phyloP scores from a whole-genome alignment of 2,888 invertebrate genomes.

The Atrina japonica region DNA sequence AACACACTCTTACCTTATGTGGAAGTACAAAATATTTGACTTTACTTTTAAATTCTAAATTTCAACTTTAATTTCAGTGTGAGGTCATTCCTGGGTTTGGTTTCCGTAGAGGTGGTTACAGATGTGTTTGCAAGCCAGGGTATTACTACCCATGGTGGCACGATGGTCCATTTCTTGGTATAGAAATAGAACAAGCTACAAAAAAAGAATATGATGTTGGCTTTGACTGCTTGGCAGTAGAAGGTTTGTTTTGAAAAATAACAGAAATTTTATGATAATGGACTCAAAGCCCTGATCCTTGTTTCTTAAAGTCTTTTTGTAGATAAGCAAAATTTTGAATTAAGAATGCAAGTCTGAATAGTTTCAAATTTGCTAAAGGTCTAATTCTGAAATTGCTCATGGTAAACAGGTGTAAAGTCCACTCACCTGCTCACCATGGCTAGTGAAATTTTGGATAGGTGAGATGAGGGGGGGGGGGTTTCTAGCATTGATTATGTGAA shows the following conservation, averaged over 20 bases:
- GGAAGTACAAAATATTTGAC: too few species aligned
- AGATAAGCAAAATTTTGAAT: neutral
- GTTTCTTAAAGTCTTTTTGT: neutral
- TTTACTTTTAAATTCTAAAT: conserved; percentile 9
- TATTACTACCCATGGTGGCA: conserved; percentile 92
- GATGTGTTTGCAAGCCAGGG: conserved; percentile 89
- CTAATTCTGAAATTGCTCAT: neutral
- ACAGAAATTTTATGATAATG: neutral
- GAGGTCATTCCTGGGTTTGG: conserved; percentile 98
- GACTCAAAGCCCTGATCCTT: neutral
- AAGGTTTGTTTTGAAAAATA: conserved; percentile 86
- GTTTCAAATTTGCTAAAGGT: neutral
- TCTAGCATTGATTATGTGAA: too few species aligned
- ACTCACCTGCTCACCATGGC: too few species aligned
- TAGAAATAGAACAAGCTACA: conserved; percentile 91
- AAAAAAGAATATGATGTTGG: conserved; percentile 92
- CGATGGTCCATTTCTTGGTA: conserved; percentile 94
- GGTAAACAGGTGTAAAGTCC: too few species aligned
- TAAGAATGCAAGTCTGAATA: too few species aligned
- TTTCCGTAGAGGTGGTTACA: conserved; percentile 93
- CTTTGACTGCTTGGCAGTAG: conserved; percentile 94
- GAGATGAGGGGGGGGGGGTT: too few species aligned
- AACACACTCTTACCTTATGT: too few species aligned
- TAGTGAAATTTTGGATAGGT: too few species aligned
- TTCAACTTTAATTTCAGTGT: conserved; percentile 85